These are phyloP conservation scores for Phenganax stokvisi DNA, from an alignment of 92 coral and sea anemone genomes.

Conservation along the genomic window DNA sequence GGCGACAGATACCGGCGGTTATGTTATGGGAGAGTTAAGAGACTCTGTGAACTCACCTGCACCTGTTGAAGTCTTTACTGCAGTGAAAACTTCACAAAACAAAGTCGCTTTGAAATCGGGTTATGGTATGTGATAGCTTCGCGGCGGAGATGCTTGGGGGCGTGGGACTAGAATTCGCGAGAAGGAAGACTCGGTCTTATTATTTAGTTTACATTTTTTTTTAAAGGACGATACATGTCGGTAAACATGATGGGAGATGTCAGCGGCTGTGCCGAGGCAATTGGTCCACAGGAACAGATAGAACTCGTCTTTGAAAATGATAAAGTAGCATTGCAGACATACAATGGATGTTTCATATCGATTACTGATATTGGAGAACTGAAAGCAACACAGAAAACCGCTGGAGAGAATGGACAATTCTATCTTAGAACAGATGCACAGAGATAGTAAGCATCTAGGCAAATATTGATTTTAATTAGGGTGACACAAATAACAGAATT, in stretches of 20 bases:
- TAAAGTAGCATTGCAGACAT: slow-evolving; percentile 73
- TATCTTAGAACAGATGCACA: slow-evolving; percentile 66
- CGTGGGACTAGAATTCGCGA: not conserved
- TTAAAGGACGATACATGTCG: slow-evolving; percentile 72
- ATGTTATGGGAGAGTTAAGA: slow-evolving; percentile 60
- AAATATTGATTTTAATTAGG: not conserved
- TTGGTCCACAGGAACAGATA: slow-evolving; percentile 86
- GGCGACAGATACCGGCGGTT: slow-evolving; percentile 70
- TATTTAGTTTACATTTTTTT: not conserved
- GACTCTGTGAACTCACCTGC: slow-evolving; percentile 94
- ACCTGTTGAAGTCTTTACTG: slow-evolving; percentile 85
- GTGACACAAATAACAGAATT: not conserved
- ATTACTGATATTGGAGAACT: slow-evolving; percentile 67
- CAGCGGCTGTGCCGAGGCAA: slow-evolving; percentile 83
- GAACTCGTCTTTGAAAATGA: slow-evolving; percentile 83
- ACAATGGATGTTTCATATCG: slow-evolving; percentile 87
- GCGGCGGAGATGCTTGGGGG: not conserved
- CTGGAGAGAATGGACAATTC: slow-evolving; percentile 71
- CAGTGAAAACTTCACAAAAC: slow-evolving; percentile 73
- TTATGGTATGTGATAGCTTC: slow-evolving; percentile 56
- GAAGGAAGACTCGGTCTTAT: not conserved
- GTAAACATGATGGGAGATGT: slow-evolving; percentile 88
- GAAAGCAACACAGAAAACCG: slow-evolving; percentile 68
- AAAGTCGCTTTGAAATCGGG: slow-evolving; percentile 90
- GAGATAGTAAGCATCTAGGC: slow-evolving; percentile 54